Evolutionary conservation across 1,140 invertebrate genomes (phyloP).

Genomic region (Penaeus indicus): DNA sequence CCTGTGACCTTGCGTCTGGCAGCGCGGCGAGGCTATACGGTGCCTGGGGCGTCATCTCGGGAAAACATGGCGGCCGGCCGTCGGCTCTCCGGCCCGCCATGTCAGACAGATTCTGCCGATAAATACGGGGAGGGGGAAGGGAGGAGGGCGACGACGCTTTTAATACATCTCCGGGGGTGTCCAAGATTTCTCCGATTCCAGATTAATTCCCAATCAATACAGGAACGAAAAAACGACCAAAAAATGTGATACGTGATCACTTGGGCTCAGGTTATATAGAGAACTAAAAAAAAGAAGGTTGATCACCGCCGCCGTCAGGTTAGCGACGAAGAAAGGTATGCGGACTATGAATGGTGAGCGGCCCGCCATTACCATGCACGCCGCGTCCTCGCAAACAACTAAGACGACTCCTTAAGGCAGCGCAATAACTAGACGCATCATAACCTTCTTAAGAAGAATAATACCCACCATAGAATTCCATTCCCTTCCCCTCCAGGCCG

Average conservation of each 20-base stretch:
- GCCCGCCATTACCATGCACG: constrained; percentile 44
- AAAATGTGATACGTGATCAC: not conserved
- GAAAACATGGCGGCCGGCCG: constrained; percentile 61
- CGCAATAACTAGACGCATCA: constrained; percentile 17
- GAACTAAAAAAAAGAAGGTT: not conserved
- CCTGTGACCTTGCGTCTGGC: constrained; percentile 34
- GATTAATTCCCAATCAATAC: no score
- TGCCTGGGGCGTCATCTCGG: constrained; percentile 55
- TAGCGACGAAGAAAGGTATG: constrained; percentile 21
- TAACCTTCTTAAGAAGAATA: constrained; percentile 22
- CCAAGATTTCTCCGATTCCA: not conserved
- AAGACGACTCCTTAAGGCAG: constrained; percentile 34
- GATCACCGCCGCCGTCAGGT: not conserved
- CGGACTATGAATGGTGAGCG: constrained; percentile 48
- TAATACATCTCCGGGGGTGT: constrained; percentile 45
- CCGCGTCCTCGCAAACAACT: constrained; percentile 38
- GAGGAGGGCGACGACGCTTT: constrained; percentile 37
- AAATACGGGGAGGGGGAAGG: constrained; percentile 22
- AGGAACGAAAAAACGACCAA: no score
- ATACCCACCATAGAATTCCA: not conserved
- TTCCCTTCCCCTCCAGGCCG: not conserved
- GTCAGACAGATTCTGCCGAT: constrained; percentile 57
- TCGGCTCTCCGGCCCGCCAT: constrained; percentile 52
- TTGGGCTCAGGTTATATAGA: not conserved
- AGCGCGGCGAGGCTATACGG: constrained; percentile 50